phyloP scores from a whole-genome alignment of 2,888 invertebrate genomes.

The Netelia virgata region DNA sequence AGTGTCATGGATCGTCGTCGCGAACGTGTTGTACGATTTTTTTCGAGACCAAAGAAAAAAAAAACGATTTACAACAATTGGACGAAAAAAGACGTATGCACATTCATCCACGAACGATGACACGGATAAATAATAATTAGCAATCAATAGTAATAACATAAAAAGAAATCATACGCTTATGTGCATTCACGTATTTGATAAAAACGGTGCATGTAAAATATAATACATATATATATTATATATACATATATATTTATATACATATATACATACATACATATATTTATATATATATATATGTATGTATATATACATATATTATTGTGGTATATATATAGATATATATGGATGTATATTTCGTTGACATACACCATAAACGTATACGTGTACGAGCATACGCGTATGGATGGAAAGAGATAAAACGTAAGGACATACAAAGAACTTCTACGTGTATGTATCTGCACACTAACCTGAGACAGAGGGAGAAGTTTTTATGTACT shows the following conservation, averaged over 20 bases:
- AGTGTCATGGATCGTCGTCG: slow-evolving; percentile 6
- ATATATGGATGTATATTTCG: slow-evolving; percentile 3
- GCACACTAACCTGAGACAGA: slow-evolving; percentile 99
- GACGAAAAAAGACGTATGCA: slow-evolving; percentile 54
- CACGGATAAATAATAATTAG: slow-evolving; percentile 62
- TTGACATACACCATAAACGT: slow-evolving; percentile 39
- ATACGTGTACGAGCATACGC: slow-evolving; percentile 5
- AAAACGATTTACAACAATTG: slow-evolving; percentile 1
- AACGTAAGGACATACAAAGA: slow-evolving; percentile 72
- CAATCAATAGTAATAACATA: slow-evolving; percentile 49
- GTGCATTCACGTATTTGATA: not conserved
- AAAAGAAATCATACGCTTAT: slow-evolving; percentile 21
- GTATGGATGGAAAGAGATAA: slow-evolving; percentile 32
- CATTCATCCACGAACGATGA: slow-evolving; percentile 54
- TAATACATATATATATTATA: slow-evolving; percentile 70
- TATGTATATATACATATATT: slow-evolving; percentile 43
- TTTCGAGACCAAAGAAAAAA: slow-evolving; percentile 1
- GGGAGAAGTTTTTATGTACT: slow-evolving; percentile 99
- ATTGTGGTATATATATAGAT: slow-evolving; percentile 9
- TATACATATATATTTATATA: not conserved
- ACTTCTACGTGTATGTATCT: slow-evolving; percentile 87
- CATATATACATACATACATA: slow-evolving; percentile 40
- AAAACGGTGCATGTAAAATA: too few relatives aligned
- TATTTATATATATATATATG: not conserved
- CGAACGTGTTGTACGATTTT: slow-evolving; percentile 24